Evolutionary conservation across 53 echinoderm and acorn worm genomes (phyloP), one percentile per base, ranked within the genome.

Genomic region (Apostichopus leukothele): DNA sequence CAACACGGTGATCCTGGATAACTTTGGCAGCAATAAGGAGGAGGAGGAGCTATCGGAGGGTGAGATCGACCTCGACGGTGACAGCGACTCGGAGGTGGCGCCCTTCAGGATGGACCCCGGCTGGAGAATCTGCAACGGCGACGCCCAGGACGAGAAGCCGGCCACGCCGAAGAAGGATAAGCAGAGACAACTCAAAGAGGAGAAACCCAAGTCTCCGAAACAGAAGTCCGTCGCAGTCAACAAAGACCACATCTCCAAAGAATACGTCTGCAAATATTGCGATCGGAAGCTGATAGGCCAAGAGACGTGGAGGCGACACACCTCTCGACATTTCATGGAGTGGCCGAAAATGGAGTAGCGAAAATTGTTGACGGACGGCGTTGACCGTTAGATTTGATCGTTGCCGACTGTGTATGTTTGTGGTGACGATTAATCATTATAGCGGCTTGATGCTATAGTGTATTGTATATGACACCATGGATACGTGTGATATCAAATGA

Each of bases 201-300:
- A 84, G 61, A 84, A 84, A 13, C 61, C 84, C 3, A 60, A 60
- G 12, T 84, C 84, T 13, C 84, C 84, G 11, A 85, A 66, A 39
- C 85, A 85, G 16, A 85, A 84, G 84, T 20, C 84, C 4, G 4
- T 55, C 23, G n/a, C 19, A 0, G 63, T 84, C 26, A 84, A 23
- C 27, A 84, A 61, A 13, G 57, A 90, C 21, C 90, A 88, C 52
- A 89, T 90, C 68, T 39, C 75, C 22, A 91, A 79, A 86, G 55
- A 86, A 19, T 96, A 91, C 74, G 85, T 89, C 52, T 96, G 96
- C 78, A 84, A 90, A 85, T 96, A 96, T 53, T 96, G 96, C 66
- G 93, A 93, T 52, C 88, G 88, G 1, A 76, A 88, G 26, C 75
- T 96, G 60, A 52, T 90, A 10, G 90, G 67, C 9, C 94, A 96